Conservation (phyloP, 2,888 invertebrate species). For the Phyto melanocephala region DNA sequence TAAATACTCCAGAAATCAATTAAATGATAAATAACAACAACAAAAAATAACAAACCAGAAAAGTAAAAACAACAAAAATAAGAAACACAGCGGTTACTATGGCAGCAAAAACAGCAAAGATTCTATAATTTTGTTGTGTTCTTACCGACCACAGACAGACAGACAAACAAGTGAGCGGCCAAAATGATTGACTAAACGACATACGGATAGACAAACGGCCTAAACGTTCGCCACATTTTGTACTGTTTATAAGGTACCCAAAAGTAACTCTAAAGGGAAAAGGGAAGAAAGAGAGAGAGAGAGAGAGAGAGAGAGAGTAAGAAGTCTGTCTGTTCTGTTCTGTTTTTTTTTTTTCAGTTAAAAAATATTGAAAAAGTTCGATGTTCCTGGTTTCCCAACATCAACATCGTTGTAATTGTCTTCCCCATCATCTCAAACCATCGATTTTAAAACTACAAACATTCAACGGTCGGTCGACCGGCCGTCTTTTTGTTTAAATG, state of each 20-base stretch:
- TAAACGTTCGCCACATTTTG: background rate
- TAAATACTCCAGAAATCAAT: constrained; percentile 61
- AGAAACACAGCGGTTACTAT: constrained; percentile 53
- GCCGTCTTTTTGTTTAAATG: constrained; percentile 35
- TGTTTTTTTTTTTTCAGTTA: constrained; percentile 31
- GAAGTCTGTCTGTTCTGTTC: background rate
- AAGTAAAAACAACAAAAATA: constrained; percentile 17
- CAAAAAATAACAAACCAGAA: constrained; percentile 30
- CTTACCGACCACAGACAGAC: constrained; percentile 46
- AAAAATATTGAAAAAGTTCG: constrained; percentile 53
- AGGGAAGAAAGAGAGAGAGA: background rate
- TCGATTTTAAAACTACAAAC: background rate
- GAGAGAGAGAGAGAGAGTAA: background rate
- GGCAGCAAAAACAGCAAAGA: constrained; percentile 25
- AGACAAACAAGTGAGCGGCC: background rate
- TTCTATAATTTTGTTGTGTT: constrained; percentile 48
- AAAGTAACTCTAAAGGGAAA: background rate
- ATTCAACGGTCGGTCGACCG: background rate
- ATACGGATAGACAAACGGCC: background rate
- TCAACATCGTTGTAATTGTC: background rate
- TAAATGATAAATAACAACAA: constrained; percentile 57
- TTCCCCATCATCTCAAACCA: constrained; percentile 12
- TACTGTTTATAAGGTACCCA: constrained; percentile 36
- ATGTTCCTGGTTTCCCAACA: constrained; percentile 42
- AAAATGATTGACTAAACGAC: constrained; percentile 15